These are phyloP conservation scores for Ophion costatus DNA, from an alignment of 2,888 invertebrate species.

Conservation along the genomic window DNA sequence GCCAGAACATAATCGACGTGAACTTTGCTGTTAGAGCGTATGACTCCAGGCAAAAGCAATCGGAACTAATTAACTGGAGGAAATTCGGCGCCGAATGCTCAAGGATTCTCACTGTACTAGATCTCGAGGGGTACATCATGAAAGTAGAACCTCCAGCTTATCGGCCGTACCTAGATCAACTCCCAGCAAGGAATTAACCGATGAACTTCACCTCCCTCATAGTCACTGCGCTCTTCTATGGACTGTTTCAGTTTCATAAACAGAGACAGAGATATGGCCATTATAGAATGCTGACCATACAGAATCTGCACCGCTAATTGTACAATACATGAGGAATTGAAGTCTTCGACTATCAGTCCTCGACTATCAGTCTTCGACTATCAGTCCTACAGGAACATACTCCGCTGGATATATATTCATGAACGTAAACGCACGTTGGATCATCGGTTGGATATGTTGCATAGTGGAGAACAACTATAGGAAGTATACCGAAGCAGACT, in stretches of 20 bases:
- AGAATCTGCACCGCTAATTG: slow-evolving; percentile 51
- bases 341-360: slow-evolving; percentile 34
- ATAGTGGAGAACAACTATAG: not conserved
- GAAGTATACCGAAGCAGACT: not conserved
- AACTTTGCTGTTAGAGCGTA: slow-evolving; percentile 47
- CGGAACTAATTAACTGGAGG: slow-evolving; percentile 42
- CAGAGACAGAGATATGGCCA: slow-evolving; percentile 10
- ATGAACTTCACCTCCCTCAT: slow-evolving; percentile 33
- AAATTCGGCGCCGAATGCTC: slow-evolving; percentile 54
- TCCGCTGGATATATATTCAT: slow-evolving; percentile 18
- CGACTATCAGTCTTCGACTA: slow-evolving; percentile 22
- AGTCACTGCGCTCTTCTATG: slow-evolving; percentile 29
- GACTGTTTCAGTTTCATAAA: slow-evolving; percentile 6
- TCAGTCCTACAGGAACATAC: slow-evolving; percentile 27
- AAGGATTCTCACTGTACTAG: slow-evolving; percentile 13
- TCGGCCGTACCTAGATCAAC: slow-evolving; percentile 22
- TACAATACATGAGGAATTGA: slow-evolving; percentile 50
- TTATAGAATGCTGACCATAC: slow-evolving; percentile 5
- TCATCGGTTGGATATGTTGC: not conserved
- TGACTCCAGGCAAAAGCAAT: slow-evolving; percentile 35
- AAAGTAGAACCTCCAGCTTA: slow-evolving; percentile 36
- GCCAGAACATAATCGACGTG: slow-evolving; percentile 51
- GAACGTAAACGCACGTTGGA: slow-evolving; percentile 13
- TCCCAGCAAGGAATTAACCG: slow-evolving; percentile 48
- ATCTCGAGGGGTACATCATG: slow-evolving; percentile 14